Percentiles rank a stretch among this genome's conserved stretches.
phyloP scores from a whole-genome alignment of 2,797 vertebrate genomes.

The Falco berigora region DNA sequence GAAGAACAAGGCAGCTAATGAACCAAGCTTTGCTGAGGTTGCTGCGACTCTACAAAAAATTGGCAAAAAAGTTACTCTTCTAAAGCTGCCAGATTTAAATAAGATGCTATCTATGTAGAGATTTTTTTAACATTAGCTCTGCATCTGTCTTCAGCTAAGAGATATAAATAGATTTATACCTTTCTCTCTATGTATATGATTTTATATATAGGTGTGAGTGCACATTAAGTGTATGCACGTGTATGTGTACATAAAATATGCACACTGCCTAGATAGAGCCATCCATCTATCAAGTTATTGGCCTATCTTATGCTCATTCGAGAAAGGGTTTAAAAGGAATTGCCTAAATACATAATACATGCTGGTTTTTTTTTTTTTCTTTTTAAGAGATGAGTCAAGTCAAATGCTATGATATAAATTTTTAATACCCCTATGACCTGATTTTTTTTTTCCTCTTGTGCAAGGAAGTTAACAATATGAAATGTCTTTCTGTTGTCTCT shows the following conservation, averaged over 20 bases:
- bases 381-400: conserved; percentile 58
- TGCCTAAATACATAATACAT: conserved; percentile 36
- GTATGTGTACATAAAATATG: neutral
- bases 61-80: neutral
- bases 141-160: neutral
- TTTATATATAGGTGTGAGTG: neutral
- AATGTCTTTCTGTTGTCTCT: conserved; percentile 25
- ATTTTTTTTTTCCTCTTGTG: neutral
- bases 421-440: conserved; percentile 22
- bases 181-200: neutral
- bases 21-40: neutral
- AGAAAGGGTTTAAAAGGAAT: conserved; percentile 13
- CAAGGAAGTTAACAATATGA: conserved; percentile 4
- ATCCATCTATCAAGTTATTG: neutral
- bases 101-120: neutral
- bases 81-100: neutral
- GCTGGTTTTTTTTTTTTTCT: conserved; percentile 15
- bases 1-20: neutral
- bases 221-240: neutral
- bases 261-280: neutral
- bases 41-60: neutral
- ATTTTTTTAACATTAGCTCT: neutral
- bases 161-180: conserved; percentile 27
- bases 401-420: conserved; percentile 5
- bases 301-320: neutral